Evolutionary conservation across 2,113 vertebrate species (phyloP), one percentile per base, ranked within the genome.

Genomic region (Planiliza haematocheilus): DNA sequence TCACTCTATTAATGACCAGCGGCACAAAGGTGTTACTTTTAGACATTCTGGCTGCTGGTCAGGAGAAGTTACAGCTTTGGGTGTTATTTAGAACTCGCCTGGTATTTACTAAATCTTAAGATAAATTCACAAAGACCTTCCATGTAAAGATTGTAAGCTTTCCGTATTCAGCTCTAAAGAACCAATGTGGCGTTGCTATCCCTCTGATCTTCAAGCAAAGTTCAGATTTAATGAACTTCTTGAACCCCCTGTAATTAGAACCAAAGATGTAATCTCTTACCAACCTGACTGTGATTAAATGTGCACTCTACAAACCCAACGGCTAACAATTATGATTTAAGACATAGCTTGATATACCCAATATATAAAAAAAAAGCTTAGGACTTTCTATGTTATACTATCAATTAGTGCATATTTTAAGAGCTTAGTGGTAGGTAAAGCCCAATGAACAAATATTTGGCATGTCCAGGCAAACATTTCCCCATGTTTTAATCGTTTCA

Each of bases 381-480:
- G 8, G 66, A 82, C 60, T 80, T 75, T 63, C 65, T 55, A 52
- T 53, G 67, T 61, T 58, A 64, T 18, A 46, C 59, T 74, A 87
- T 86, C 79, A 89, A 72, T 85, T 75, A 85, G 74, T 79, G 74
- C 84, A 78, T 88, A 88, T 89, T 91, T 91, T 64, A 71, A 88
- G 86, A 91, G 86, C 82, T 80, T 78, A 62, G 88, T 67, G 80
- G 90, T 80, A 71, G 89, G 83, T 86, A 79, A 90, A 89, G 86
- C 87, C 90, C 81, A 51, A 64, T 45, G 73, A 75, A 67, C 88
- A 91, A 94, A 91, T 91, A 93, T 93, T 91, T 91, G 80, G 36
- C 37, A 48, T 83, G 85, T 92, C 83, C 74, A 17, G 65, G 86
- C 82, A 79, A 91, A 91, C 86, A 85, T 90, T 86, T 88, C 59